Evolutionary conservation across 2,888 invertebrate genomes (phyloP).

Genomic region (Himalopsyche anomala): DNA sequence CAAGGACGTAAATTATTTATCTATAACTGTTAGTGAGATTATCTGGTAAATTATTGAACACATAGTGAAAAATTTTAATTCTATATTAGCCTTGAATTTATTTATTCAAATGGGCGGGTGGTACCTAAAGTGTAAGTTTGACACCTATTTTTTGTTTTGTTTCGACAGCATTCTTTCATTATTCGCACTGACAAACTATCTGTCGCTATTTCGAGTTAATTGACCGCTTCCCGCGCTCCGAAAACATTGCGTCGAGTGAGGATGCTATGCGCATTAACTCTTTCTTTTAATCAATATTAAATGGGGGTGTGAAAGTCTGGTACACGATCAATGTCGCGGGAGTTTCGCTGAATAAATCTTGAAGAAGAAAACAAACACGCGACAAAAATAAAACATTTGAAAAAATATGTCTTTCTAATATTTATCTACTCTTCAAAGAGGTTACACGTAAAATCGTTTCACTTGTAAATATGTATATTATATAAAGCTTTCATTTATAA

Average conservation of each 20-base stretch:
- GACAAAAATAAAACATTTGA: too few relatives aligned
- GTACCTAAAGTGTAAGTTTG: not conserved
- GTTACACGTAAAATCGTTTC: too few relatives aligned
- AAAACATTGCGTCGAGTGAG: not conserved
- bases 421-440: too few relatives aligned
- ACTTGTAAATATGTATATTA: too few relatives aligned
- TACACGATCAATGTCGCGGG: not conserved
- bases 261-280: not conserved
- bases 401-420: too few relatives aligned
- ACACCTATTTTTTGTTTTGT: not conserved
- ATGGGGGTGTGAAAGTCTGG: not conserved
- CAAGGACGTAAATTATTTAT: too few relatives aligned
- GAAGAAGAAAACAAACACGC: too few relatives aligned
- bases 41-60: too few relatives aligned
- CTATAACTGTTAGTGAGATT: too few relatives aligned
- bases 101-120: not conserved
- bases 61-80: not conserved
- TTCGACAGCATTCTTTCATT: not conserved
- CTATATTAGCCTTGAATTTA: not conserved
- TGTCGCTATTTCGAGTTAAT: conserved; percentile 12
- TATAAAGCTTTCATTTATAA: too few relatives aligned
- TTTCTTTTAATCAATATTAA: not conserved
- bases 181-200: conserved; percentile 24
- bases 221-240: conserved; percentile 15
- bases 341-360: not conserved